Conservation (phyloP, 2,113 vertebrate species). For the Rostratula benghalensis region DNA sequence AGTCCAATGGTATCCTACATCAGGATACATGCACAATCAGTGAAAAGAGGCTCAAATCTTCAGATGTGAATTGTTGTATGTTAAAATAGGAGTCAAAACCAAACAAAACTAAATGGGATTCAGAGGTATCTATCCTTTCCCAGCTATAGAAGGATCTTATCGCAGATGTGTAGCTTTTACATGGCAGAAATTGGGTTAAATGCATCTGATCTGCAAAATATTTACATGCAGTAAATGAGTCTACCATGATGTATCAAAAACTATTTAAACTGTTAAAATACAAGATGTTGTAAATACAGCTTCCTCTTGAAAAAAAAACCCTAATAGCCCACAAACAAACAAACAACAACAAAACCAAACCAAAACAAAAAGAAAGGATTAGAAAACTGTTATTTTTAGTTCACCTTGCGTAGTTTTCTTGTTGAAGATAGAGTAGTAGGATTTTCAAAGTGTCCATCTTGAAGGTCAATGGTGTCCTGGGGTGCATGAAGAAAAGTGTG, state of each 20-base stretch:
- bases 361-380: neutral
- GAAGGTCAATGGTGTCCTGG: too few relatives aligned
- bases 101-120: neutral
- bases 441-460: neutral
- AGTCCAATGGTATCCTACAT: neutral
- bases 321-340: too few relatives aligned
- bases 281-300: neutral
- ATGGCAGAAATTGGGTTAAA: neutral
- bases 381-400: neutral
- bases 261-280: neutral
- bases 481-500: too few relatives aligned
- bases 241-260: neutral
- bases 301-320: neutral
- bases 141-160: neutral
- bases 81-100: neutral
- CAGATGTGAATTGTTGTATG: neutral
- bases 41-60: neutral
- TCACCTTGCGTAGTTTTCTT: neutral
- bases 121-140: neutral
- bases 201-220: neutral
- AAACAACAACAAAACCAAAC: too few relatives aligned
- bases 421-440: neutral
- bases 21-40: neutral
- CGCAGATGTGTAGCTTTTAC: neutral
- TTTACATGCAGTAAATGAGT: neutral